Conservation (phyloP, 2,888 invertebrate genomes). For the Netelia melanura region DNA sequence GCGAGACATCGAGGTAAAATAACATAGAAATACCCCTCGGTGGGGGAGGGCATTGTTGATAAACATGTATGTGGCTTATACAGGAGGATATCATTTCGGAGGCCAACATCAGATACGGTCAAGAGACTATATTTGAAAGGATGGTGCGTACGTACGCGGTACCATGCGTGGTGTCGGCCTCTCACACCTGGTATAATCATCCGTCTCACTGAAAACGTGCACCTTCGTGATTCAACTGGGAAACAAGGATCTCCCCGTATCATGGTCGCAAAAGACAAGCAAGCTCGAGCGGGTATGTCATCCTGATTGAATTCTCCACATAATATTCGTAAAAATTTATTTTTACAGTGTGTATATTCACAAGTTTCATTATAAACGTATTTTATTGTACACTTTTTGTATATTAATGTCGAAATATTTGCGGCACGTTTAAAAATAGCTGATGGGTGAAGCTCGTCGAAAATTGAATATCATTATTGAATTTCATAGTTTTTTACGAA, state of each 20-base stretch:
- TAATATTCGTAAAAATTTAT: neutral
- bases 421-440: too few species aligned
- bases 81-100: slow-evolving; percentile 89
- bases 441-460: too few species aligned
- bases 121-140: slow-evolving; percentile 90
- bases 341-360: neutral
- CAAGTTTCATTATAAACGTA: too few species aligned
- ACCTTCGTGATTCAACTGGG: slow-evolving; percentile 94
- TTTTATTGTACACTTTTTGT: too few species aligned
- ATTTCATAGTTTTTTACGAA: too few species aligned
- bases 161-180: slow-evolving; percentile 91
- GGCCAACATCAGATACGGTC: slow-evolving; percentile 90
- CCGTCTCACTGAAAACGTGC: slow-evolving; percentile 92
- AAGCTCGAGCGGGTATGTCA: slow-evolving; percentile 89
- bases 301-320: neutral
- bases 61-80: slow-evolving; percentile 39
- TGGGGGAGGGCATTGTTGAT: neutral
- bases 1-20: slow-evolving; percentile 93
- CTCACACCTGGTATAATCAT: slow-evolving; percentile 89
- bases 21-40: neutral
- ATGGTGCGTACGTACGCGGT: slow-evolving; percentile 92
- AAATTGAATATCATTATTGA: too few species aligned
- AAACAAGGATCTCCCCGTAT: slow-evolving; percentile 84
- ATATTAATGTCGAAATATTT: neutral
- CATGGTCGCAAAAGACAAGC: slow-evolving; percentile 76